These are phyloP conservation scores for Notolepis coatsorum DNA, from an alignment of 2,797 vertebrate species.

Conservation along the genomic window DNA sequence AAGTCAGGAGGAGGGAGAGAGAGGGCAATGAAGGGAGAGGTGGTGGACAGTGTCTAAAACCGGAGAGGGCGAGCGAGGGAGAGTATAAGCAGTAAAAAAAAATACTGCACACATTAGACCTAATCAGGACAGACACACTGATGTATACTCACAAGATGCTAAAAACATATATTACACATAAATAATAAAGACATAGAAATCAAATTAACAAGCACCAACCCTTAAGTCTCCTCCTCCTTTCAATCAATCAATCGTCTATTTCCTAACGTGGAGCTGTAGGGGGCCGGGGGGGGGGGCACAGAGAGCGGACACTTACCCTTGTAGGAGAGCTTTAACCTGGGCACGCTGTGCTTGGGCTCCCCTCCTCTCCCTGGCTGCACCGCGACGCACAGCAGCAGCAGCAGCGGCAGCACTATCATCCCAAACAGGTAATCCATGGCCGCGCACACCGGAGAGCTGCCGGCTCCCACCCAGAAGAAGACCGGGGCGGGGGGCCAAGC, in stretches of 20 bases:
- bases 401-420: slow-evolving; percentile 90
- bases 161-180: not conserved
- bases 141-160: not conserved
- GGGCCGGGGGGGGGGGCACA: slow-evolving; percentile 7
- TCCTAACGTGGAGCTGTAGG: not conserved
- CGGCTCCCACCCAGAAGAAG: slow-evolving; percentile 79
- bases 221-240: not conserved
- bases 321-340: slow-evolving; percentile 94
- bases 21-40: too few relatives aligned
- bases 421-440: slow-evolving; percentile 95
- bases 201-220: not conserved
- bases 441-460: slow-evolving; percentile 82
- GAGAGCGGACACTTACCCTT: slow-evolving; percentile 88
- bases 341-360: slow-evolving; percentile 91
- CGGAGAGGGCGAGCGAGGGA: too few relatives aligned
- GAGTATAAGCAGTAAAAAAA: too few relatives aligned
- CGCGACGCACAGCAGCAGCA: slow-evolving; percentile 89
- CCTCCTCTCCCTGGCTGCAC: slow-evolving; percentile 82
- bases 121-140: slow-evolving; percentile 38
- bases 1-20: too few relatives aligned
- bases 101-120: too few relatives aligned
- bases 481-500: slow-evolving; percentile 25
- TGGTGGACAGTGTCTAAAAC: too few relatives aligned
- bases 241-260: too few relatives aligned
- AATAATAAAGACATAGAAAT: not conserved